These are phyloP conservation scores for Cinara cedri DNA, from an alignment of 2,888 invertebrate genomes.

Conservation along the genomic window DNA sequence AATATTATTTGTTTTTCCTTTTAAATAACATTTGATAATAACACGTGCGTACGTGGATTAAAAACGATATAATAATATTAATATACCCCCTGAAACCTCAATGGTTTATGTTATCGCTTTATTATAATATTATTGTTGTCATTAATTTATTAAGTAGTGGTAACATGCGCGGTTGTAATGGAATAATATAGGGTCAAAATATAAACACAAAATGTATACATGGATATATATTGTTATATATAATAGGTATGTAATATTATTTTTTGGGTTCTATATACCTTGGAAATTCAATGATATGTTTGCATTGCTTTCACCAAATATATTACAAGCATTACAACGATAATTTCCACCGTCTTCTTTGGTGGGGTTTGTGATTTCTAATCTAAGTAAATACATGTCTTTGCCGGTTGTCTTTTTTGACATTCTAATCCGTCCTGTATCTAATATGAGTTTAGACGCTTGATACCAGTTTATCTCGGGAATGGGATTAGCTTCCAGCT, in stretches of 20 bases:
- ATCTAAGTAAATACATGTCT: constrained; percentile 88
- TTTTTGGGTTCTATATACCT: constrained; percentile 71
- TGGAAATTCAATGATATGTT: constrained; percentile 99
- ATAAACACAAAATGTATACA: not conserved
- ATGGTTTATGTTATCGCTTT: constrained; percentile 14
- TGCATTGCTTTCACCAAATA: constrained; percentile 98
- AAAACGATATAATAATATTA: constrained; percentile 14
- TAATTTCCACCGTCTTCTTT: constrained; percentile 98
- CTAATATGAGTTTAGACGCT: constrained; percentile 81
- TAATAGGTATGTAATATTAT: not conserved
- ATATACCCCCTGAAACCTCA: constrained; percentile 3
- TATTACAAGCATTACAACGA: constrained; percentile 98
- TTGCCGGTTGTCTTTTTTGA: constrained; percentile 85
- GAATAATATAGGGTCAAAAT: not conserved
- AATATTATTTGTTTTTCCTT: constrained; percentile 58
- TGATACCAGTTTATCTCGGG: constrained; percentile 97
- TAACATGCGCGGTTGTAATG: constrained; percentile 51
- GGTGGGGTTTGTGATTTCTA: constrained; percentile 94
- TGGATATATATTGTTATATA: constrained; percentile 6
- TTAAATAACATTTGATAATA: constrained; percentile 55
- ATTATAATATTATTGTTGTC: not conserved
- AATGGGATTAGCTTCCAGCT: constrained; percentile 91
- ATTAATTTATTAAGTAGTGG: constrained; percentile 15
- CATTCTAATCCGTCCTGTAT: constrained; percentile 88
- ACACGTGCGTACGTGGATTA: not conserved